A percentile compares a stretch with the other conserved stretches of the same genome.
Evolutionary conservation across 1,140 invertebrate species (phyloP).

Genomic region (Meteorus sp.): DNA sequence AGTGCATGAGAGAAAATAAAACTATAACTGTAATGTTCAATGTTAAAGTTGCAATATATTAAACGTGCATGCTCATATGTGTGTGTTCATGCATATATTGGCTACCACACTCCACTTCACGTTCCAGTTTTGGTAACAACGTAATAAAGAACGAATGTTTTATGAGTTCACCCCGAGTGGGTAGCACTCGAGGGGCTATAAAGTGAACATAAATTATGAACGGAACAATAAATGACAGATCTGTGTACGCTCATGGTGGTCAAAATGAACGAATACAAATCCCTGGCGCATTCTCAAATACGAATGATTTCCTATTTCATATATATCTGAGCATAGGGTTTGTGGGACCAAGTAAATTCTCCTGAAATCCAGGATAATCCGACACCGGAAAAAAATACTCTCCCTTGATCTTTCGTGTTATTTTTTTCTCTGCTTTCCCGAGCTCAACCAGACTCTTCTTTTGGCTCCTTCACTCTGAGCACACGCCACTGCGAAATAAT

Average conservation of each 20-base stretch:
- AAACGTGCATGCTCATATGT: background rate
- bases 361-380: constrained; percentile 11
- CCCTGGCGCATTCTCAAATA: no score
- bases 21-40: no score
- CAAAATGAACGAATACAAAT: constrained; percentile 2
- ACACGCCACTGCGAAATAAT: constrained; percentile 15
- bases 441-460: no score
- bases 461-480: no score
- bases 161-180: background rate
- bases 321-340: no score
- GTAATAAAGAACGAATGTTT: constrained; percentile 5
- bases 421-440: no score
- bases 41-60: background rate
- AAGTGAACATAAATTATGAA: constrained; percentile 3
- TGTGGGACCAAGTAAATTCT: constrained; percentile 5
- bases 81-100: no score
- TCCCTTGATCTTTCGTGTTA: background rate
- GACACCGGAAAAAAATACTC: background rate
- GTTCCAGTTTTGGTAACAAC: background rate
- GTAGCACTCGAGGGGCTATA: constrained; percentile 1
- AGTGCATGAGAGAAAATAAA: no score
- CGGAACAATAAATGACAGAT: background rate
- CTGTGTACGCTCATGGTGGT: no score
- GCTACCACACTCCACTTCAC: no score
- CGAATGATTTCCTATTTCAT: constrained; percentile 9